Evolutionary conservation across 2,113 vertebrate species (phyloP).

Genomic region (Phrynosoma platyrhinos): DNA sequence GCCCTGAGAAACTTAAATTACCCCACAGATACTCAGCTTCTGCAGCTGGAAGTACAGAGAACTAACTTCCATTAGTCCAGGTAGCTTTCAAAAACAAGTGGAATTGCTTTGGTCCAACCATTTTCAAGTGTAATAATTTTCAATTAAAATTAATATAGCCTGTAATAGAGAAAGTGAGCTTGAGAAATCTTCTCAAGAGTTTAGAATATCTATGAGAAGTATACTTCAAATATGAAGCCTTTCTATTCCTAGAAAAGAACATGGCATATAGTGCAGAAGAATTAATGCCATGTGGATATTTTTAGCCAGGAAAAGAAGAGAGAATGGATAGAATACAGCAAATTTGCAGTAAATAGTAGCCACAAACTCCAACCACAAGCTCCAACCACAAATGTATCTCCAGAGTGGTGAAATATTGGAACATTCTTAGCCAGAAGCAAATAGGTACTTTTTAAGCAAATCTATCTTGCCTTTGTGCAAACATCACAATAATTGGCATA

Average conservation of each 20-base stretch:
- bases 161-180: conserved; percentile 46
- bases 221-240: conserved; percentile 59
- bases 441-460: not conserved
- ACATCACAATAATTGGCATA: not conserved
- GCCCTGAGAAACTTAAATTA: too few relatives aligned
- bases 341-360: not conserved
- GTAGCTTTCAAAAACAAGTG: not conserved
- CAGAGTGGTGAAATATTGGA: not conserved
- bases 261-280: conserved; percentile 11
- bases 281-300: conserved; percentile 35
- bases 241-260: conserved; percentile 25
- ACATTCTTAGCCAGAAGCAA: not conserved
- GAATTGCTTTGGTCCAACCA: not conserved
- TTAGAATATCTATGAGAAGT: conserved; percentile 38
- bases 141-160: conserved; percentile 50
- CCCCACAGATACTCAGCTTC: not conserved
- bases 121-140: conserved; percentile 46
- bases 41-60: not conserved
- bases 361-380: not conserved
- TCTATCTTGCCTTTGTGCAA: not conserved
- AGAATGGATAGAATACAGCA: not conserved
- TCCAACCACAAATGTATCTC: not conserved
- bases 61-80: not conserved
- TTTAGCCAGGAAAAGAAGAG: conserved; percentile 38
- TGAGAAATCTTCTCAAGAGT: conserved; percentile 44